A percentile compares a stretch with the other conserved stretches of the same genome.
Evolutionary conservation across 2,113 vertebrate species (phyloP).

Genomic region (Corythaixoides concolor): DNA sequence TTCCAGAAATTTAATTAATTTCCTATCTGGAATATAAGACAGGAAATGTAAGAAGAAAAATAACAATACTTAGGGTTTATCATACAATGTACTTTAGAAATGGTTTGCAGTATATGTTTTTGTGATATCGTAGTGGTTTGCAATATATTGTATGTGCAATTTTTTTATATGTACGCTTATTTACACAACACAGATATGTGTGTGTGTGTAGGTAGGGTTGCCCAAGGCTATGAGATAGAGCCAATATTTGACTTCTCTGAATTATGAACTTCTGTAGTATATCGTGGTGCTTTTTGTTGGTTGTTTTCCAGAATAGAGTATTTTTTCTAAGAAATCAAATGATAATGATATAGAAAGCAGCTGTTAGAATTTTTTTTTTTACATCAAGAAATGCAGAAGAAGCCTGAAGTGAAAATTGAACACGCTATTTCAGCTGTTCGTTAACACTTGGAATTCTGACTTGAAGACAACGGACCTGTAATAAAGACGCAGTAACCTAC

Average conservation of each 20-base stretch:
- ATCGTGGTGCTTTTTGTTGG: rapidly evolving
- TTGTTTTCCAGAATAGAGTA: not conserved
- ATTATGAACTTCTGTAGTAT: not conserved
- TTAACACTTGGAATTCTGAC: not conserved
- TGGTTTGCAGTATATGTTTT: not conserved
- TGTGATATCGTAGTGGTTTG: not conserved
- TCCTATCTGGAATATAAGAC: not conserved
- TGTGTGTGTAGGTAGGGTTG: not conserved
- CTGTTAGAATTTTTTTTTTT: not conserved
- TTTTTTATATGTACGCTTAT: too few relatives aligned
- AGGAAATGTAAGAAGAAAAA: not conserved
- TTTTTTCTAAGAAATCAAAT: not conserved
- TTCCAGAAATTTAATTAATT: not conserved
- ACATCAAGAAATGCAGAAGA: not conserved
- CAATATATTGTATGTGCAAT: not conserved
- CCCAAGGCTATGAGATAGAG: not conserved
- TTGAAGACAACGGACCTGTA: not conserved
- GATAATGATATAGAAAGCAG: not conserved
- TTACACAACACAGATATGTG: too few relatives aligned
- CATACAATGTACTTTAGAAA: not conserved
- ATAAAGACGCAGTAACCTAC: not conserved
- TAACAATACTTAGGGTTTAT: not conserved
- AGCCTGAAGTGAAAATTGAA: not conserved
- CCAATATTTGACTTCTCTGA: not conserved
- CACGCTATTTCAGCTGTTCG: not conserved